A percentile compares a stretch with the other conserved stretches of the same genome.
These are phyloP conservation scores for Xestia rhomboidea DNA, from an alignment of 2,888 invertebrate genomes.

Conservation along the genomic window DNA sequence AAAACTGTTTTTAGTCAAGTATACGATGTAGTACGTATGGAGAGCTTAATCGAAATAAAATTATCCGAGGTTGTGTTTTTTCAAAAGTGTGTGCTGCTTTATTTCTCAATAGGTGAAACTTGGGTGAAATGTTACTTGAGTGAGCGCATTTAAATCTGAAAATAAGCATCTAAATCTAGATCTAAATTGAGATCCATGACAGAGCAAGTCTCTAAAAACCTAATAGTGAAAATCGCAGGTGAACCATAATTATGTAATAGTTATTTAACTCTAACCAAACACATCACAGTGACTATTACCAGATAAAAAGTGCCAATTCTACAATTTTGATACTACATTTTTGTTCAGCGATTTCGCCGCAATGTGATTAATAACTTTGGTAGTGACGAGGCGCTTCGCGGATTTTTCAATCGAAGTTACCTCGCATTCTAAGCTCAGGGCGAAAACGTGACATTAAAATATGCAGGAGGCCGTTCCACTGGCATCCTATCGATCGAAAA, in stretches of 20 bases:
- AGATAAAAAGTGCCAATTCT: conserved; percentile 42
- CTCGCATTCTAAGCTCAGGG: conserved; percentile 62
- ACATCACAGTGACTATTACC: conserved; percentile 41
- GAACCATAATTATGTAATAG: background rate
- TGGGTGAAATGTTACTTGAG: background rate
- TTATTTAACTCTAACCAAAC: conserved; percentile 31
- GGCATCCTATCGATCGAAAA: conserved; percentile 66
- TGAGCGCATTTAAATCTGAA: background rate
- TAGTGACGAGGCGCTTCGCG: conserved; percentile 72
- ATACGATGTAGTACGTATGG: background rate
- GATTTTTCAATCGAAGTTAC: conserved; percentile 79
- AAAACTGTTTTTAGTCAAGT: background rate
- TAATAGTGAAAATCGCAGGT: conserved; percentile 7
- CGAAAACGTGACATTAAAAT: conserved; percentile 78
- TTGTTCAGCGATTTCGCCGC: conserved; percentile 67
- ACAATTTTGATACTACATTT: conserved; percentile 62
- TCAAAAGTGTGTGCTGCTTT: too few relatives aligned
- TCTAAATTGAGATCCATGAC: conserved; percentile 26
- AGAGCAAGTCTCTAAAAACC: background rate
- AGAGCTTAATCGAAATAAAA: background rate
- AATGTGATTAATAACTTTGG: conserved; percentile 76
- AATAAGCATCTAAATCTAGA: background rate
- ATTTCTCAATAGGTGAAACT: background rate
- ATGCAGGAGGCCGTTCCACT: conserved; percentile 71
- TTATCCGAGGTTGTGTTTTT: background rate